These are phyloP conservation scores for Leptinotarsa lineolata DNA, from an alignment of 1,140 invertebrate genomes.

Conservation along the genomic window DNA sequence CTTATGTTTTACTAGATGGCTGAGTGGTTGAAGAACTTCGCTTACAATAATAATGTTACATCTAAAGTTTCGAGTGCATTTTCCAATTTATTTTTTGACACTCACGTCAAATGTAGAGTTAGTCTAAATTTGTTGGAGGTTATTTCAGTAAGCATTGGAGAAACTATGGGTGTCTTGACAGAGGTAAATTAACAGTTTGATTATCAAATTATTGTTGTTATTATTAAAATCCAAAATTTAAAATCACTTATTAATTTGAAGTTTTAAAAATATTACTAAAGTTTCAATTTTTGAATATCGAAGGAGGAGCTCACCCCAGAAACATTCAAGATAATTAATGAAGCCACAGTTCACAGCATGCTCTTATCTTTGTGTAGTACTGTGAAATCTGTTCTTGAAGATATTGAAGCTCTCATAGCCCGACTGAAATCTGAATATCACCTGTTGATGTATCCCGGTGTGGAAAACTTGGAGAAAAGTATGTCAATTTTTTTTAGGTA, in stretches of 20 bases:
- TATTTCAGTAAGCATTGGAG: constrained; percentile 53
- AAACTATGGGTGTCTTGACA: constrained; percentile 54
- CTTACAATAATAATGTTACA: constrained; percentile 46
- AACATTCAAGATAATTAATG: constrained; percentile 55
- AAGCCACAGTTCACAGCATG: constrained; percentile 49
- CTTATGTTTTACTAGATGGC: constrained; percentile 50
- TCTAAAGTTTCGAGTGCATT: constrained; percentile 40
- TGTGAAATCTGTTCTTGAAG: constrained; percentile 57
- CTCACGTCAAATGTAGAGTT: constrained; percentile 44
- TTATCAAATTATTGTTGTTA: not conserved
- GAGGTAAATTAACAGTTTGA: constrained; percentile 45
- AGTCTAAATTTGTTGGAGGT: constrained; percentile 52
- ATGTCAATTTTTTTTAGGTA: not conserved
- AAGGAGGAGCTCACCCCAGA: constrained; percentile 45
- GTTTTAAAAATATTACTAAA: not conserved
- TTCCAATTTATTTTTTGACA: constrained; percentile 44
- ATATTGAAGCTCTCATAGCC: constrained; percentile 56
- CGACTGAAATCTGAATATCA: constrained; percentile 58
- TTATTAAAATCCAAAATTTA: not conserved
- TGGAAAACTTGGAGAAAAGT: constrained; percentile 50
- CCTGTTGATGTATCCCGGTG: constrained; percentile 47
- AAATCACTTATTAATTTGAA: not conserved
- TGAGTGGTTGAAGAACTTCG: constrained; percentile 55
- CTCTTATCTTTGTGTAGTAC: constrained; percentile 53
- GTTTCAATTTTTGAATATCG: not conserved